A percentile compares a stretch with the other conserved stretches of the same genome.
phyloP scores from a whole-genome alignment of 2,113 vertebrate species.

The Budorcas taxicolor region DNA sequence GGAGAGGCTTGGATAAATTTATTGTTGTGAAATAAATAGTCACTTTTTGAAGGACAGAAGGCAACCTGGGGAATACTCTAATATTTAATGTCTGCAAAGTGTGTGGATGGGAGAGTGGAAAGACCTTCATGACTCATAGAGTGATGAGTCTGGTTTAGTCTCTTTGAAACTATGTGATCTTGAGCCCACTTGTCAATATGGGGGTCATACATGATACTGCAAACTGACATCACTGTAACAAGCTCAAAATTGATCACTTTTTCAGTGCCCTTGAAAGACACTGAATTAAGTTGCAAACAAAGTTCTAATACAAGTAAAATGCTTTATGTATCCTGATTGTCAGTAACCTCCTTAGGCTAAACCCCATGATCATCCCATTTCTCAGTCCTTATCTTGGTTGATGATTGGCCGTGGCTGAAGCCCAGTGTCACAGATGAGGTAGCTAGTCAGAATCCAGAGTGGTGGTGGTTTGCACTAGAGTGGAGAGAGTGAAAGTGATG shows the following conservation, averaged over 20 bases:
- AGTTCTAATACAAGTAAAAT: not conserved
- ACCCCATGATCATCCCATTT: not conserved
- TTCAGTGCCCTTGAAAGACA: not conserved
- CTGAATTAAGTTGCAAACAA: not conserved
- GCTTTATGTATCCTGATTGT: fast-evolving
- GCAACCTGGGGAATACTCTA: not conserved
- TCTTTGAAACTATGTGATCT: not conserved
- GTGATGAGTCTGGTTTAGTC: not conserved
- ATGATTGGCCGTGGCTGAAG: not conserved
- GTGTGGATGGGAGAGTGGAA: not conserved
- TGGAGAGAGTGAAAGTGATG: not conserved
- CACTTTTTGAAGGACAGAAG: not conserved
- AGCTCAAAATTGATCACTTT: not conserved
- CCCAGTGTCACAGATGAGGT: not conserved
- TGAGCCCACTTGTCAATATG: not conserved
- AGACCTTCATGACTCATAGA: not conserved
- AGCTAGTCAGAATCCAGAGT: not conserved
- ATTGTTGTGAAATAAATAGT: not conserved
- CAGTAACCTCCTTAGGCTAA: not conserved
- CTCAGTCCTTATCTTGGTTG: not conserved
- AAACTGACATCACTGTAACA: not conserved
- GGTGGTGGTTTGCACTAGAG: not conserved
- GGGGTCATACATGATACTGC: not conserved
- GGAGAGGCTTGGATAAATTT: not conserved
- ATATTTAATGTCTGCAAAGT: not conserved